Base-by-base conservation (phyloP, 2,113 vertebrate genomes). In the Grantiella picta region DNA sequence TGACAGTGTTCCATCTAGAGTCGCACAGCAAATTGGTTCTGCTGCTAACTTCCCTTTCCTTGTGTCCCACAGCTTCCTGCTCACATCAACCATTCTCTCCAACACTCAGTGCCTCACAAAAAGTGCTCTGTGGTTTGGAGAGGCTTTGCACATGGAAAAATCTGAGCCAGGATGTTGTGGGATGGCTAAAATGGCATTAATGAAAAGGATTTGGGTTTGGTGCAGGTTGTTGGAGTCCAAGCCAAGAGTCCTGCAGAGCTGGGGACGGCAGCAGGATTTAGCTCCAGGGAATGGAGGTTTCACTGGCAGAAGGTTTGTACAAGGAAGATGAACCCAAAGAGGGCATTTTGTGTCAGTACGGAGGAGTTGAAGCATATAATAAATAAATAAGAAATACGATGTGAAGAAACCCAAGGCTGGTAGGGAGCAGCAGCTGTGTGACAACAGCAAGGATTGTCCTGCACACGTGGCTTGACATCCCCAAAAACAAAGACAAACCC, bases 321-420 rank as follows among this genome's bases (percentile, higher is more conserved):
- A 19, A 35, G 14, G 5, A 31, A 50, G 38, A 5, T 24, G 31
- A 89, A 59, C 24, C 29, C 27, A 40, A 69, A 88, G 44, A 45
- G 59, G 11, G 45, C 6, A 1, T 40, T 52, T 31, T 29, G 9
- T 53, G 18, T 2, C 1, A 47, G 7, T 19, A 3, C 12, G 47
- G n/a, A 61, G 38, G 61, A 61, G 40, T 1, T 40, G 70, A 49
- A 68, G 9, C 11, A 15, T 31, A 47, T 6, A 47, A 35, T 12
- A 7, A 0, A 38, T 6, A 9, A 40, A 5, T 22, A 17, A 60
- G 33, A 25, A 89, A 60, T 25, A 16, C 21, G 11, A 7, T 7
- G 0, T 35, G 18, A 23, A 17, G 33, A 29, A 75, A 2, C 21
- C 35, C 38, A 6, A 72, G 66, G 73, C 47, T 94, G 28, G 2